A percentile compares a stretch with the other conserved stretches of the same genome.
Conservation (phyloP, 1,140 invertebrate species). For the Pararge aegeria region DNA sequence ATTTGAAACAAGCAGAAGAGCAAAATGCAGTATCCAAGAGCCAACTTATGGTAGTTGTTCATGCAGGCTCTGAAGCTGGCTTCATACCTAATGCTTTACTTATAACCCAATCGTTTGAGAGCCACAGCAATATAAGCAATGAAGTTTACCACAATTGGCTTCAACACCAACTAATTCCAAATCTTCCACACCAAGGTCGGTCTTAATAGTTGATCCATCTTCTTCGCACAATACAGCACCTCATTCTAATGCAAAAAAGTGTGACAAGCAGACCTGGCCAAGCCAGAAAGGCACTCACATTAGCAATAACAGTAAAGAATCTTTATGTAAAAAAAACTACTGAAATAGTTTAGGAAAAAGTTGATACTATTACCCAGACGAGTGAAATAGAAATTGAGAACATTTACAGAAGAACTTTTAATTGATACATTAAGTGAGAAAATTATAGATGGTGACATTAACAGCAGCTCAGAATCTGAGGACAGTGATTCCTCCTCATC, state of each 20-base stretch:
- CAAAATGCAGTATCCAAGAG: neutral
- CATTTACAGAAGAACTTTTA: too few relatives aligned
- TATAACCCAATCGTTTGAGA: slow-evolving; percentile 26
- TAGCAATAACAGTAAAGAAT: too few relatives aligned
- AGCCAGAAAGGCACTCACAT: too few relatives aligned
- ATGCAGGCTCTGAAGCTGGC: slow-evolving; percentile 33
- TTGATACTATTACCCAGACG: neutral
- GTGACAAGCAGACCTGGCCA: too few relatives aligned
- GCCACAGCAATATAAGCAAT: slow-evolving; percentile 34
- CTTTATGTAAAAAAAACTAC: too few relatives aligned
- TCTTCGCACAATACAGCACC: slow-evolving; percentile 5
- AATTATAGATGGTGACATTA: too few relatives aligned
- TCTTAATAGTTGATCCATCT: slow-evolving; percentile 21
- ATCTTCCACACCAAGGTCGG: slow-evolving; percentile 29
- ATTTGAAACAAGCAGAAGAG: neutral
- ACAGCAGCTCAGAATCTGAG: too few relatives aligned
- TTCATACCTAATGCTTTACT: slow-evolving; percentile 38
- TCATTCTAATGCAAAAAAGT: too few relatives aligned
- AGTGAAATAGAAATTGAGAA: too few relatives aligned
- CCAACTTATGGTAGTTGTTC: slow-evolving; percentile 19
- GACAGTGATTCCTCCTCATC: too few relatives aligned
- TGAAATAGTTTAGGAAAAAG: too few relatives aligned
- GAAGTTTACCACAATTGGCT: slow-evolving; percentile 37
- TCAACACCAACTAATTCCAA: slow-evolving; percentile 29
- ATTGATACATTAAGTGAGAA: too few relatives aligned